phyloP scores from a whole-genome alignment of 2,888 invertebrate species.

The Azorinus chamasolen region DNA sequence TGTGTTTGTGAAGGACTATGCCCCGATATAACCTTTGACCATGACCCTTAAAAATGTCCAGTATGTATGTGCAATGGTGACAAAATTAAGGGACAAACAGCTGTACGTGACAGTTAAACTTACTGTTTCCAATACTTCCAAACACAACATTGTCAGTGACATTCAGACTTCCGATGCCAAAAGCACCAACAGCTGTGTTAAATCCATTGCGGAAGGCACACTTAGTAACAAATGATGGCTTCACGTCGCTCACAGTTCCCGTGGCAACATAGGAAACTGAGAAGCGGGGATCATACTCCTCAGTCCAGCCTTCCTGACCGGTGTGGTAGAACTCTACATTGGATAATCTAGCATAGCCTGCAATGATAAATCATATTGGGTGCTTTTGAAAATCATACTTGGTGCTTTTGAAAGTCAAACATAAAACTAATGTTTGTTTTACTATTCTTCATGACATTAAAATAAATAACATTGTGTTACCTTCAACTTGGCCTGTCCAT shows the following conservation, averaged over 20 bases:
- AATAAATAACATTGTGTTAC: too few species aligned
- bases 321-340: constrained; percentile 81
- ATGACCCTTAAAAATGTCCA: too few species aligned
- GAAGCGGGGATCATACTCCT: constrained; percentile 78
- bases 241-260: constrained; percentile 66
- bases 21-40: too few species aligned
- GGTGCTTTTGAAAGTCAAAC: too few species aligned
- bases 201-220: constrained; percentile 81
- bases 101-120: constrained; percentile 44
- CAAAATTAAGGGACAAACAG: too few species aligned
- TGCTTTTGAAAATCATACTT: too few species aligned
- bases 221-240: constrained; percentile 76
- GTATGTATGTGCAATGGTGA: too few species aligned
- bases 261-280: constrained; percentile 77
- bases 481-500: too few species aligned
- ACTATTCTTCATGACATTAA: too few species aligned
- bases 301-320: constrained; percentile 80
- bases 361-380: too few species aligned
- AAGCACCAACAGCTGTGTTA: constrained; percentile 81
- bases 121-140: constrained; percentile 78
- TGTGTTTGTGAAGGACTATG: too few species aligned
- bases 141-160: constrained; percentile 81
- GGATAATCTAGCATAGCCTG: constrained; percentile 80
- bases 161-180: constrained; percentile 70
- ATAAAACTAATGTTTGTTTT: too few species aligned